Percentiles rank a stretch among this genome's conserved stretches.
phyloP scores from a whole-genome alignment of 2,888 invertebrate genomes.

The Drosophila emarginata region DNA sequence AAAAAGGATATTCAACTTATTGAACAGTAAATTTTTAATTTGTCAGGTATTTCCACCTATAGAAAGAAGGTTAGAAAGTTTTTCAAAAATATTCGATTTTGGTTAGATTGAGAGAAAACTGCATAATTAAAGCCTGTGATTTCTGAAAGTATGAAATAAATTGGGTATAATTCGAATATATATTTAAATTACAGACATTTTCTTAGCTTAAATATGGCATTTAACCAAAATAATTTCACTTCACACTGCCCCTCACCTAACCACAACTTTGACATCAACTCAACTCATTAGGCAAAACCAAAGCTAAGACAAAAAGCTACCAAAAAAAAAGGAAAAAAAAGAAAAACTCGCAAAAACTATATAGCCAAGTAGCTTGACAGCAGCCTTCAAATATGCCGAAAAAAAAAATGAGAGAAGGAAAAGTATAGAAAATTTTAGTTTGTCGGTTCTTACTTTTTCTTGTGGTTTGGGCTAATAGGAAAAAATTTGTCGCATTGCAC shows the following conservation, averaged over 20 bases:
- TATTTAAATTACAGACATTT: not conserved
- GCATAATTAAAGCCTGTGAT: too few relatives aligned
- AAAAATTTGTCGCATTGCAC: slow-evolving; percentile 35
- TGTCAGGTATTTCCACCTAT: too few relatives aligned
- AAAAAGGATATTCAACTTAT: too few relatives aligned
- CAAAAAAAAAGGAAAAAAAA: not conserved
- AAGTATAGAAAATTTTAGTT: not conserved
- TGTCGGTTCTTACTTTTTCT: slow-evolving; percentile 3
- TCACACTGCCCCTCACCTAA: not conserved
- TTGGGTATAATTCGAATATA: not conserved
- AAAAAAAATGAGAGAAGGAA: not conserved
- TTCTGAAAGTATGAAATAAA: too few relatives aligned
- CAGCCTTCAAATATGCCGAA: slow-evolving; percentile 4
- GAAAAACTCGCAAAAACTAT: too few relatives aligned
- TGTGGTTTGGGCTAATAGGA: slow-evolving; percentile 33
- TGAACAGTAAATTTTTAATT: too few relatives aligned
- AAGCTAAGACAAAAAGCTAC: slow-evolving; percentile 3
- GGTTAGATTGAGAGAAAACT: too few relatives aligned
- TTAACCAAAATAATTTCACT: not conserved
- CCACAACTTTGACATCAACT: not conserved
- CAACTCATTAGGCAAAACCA: slow-evolving; percentile 6
- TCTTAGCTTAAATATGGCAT: not conserved
- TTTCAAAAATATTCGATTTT: not conserved
- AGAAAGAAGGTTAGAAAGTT: not conserved
- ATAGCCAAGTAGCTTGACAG: not conserved